phyloP scores from a whole-genome alignment of 2,113 vertebrate species.

The Phaetusa simplex region DNA sequence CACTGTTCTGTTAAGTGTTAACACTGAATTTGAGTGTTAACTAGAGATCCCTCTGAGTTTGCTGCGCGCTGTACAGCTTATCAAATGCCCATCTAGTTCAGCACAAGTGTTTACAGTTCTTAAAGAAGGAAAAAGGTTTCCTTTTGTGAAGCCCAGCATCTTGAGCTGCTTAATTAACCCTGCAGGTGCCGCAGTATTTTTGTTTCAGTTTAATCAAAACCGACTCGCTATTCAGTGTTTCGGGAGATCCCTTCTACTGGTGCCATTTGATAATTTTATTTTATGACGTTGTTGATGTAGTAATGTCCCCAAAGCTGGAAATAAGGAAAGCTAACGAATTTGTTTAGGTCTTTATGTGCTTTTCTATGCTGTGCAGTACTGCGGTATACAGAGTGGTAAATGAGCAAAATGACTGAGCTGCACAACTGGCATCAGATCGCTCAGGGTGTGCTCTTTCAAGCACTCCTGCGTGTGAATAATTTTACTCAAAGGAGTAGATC shows the following conservation, averaged over 20 bases:
- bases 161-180: constrained; percentile 72
- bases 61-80: constrained; percentile 52
- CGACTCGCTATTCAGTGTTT: fast-evolving
- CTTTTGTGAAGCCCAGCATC: constrained; percentile 48
- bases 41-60: constrained; percentile 67
- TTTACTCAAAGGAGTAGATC: not conserved
- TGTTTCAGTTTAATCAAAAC: not conserved
- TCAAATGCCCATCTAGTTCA: constrained; percentile 61
- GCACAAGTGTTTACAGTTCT: constrained; percentile 66
- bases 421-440: not conserved
- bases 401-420: not conserved
- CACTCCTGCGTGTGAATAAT: not conserved
- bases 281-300: not conserved
- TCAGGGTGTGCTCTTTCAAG: not conserved
- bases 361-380: not conserved
- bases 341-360: not conserved
- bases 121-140: constrained; percentile 14
- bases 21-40: constrained; percentile 77
- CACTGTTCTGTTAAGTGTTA: constrained; percentile 84
- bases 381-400: not conserved
- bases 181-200: constrained; percentile 29
- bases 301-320: not conserved
- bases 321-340: not conserved
- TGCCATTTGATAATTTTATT: not conserved
- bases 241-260: not conserved